Evolutionary conservation across 1,140 invertebrate species (phyloP), one percentile per base, ranked within the genome.

Genomic region (Plodia interpunctella): DNA sequence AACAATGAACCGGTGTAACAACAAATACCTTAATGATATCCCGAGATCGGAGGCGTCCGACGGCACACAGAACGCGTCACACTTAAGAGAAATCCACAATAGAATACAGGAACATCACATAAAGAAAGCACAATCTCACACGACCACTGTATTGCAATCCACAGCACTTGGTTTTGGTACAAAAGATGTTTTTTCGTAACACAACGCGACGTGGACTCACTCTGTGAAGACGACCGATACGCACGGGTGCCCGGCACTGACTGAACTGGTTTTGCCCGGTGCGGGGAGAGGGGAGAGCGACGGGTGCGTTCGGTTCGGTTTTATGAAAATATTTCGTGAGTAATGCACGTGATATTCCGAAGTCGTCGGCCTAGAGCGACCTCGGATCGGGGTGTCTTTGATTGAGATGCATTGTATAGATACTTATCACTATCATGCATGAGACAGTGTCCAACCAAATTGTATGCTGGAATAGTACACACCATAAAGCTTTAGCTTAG

Each of bases 11-110:
- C 78, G 78, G 78, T 86, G 82, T 87, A 80, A 89, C 87, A 87
- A 87, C 87, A 88, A 87, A 88, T 89, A 89, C 87, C 87, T 89
- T 89, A 89, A 87, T 89, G 87, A 86, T 88, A 88, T 87, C 86
- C 84, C 76, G 78, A 80, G 86, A 85, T 80, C 77, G 66, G 74
- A 88, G 75, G 83, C 84, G 87, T 84, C 83, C 80, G 74, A 75
- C 75, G 68, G 77, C 73, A 78, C 75, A 76, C 72, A 75, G 70
- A 62, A 77, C 79, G 75, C 74, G 70, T 76, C 69, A 81, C 76
- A 71, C 71, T 84, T 76, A 84, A 79, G 72, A 85, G 76, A 78
- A 87, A 87, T 87, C 83, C 86, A 82, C 83, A 81, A 80, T 62
- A 80, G 64, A 75, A 83, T 71, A 75, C 76, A 81, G 70, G 13